Conservation (phyloP, 2,113 vertebrate species). For the Parus major region DNA sequence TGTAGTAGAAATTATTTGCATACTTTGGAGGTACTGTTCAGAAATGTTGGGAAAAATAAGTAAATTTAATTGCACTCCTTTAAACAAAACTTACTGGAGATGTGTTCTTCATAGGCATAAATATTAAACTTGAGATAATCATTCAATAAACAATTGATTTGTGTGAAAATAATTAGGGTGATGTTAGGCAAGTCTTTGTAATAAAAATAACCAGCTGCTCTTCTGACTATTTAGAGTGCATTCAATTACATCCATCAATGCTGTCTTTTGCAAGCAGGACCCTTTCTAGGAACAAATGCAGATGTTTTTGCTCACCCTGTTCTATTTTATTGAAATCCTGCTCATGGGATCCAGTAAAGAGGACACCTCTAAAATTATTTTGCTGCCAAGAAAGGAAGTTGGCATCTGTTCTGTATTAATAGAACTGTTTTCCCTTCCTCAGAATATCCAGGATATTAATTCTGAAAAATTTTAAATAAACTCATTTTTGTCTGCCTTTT, state of each 20-base stretch:
- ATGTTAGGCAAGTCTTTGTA: background rate
- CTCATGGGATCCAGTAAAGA: background rate
- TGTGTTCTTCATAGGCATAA: background rate
- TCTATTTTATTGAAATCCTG: background rate
- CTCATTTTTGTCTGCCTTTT: background rate
- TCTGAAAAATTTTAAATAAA: background rate
- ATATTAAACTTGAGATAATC: background rate
- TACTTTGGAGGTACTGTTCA: background rate
- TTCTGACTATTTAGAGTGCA: background rate
- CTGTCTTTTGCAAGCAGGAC: background rate
- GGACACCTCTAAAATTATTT: background rate
- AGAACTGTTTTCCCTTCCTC: background rate
- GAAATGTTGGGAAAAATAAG: background rate
- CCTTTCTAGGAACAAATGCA: background rate
- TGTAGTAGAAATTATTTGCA: accelerated
- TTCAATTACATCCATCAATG: background rate
- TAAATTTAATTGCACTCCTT: background rate
- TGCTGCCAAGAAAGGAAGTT: background rate
- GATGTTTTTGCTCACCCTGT: background rate
- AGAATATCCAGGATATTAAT: background rate
- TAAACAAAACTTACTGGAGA: background rate
- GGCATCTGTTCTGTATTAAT: background rate
- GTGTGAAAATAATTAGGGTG: background rate
- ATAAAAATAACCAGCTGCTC: background rate
- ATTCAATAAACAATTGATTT: background rate